phyloP scores from a whole-genome alignment of 2,888 invertebrate species.

The Embidobia sp. region DNA sequence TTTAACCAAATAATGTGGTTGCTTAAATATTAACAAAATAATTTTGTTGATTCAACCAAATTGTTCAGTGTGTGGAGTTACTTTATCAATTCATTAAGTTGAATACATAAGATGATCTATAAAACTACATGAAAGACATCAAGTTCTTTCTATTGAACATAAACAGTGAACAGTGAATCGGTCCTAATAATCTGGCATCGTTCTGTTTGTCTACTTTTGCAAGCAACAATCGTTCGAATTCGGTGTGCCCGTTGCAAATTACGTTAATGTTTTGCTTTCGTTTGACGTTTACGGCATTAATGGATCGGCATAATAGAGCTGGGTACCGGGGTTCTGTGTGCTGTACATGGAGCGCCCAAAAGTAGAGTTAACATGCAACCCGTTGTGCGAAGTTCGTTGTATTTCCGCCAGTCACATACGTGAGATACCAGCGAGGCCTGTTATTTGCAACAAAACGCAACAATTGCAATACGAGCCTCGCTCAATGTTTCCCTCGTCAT shows the following conservation, averaged over 20 bases:
- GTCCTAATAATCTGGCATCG: no score
- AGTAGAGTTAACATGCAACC: constrained; percentile 60
- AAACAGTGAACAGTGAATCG: no score
- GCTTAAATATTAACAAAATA: no score
- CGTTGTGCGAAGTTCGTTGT: constrained; percentile 61
- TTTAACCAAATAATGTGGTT: no score
- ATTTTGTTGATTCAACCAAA: no score
- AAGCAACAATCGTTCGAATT: not conserved
- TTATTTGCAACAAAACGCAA: constrained; percentile 78
- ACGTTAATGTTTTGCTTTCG: constrained; percentile 46
- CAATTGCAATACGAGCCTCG: constrained; percentile 75
- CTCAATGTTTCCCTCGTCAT: constrained; percentile 20
- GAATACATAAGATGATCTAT: no score
- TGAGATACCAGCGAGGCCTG: constrained; percentile 68
- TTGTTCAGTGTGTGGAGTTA: no score
- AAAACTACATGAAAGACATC: no score
- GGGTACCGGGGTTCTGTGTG: constrained; percentile 24
- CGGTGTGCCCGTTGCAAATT: constrained; percentile 22
- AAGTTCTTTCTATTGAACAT: no score
- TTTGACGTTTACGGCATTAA: constrained; percentile 49
- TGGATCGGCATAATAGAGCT: constrained; percentile 46
- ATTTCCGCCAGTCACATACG: constrained; percentile 65
- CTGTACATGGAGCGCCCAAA: constrained; percentile 28
- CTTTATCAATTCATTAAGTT: no score
- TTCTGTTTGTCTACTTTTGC: no score